Evolutionary conservation across 2,888 invertebrate genomes (phyloP).

Genomic region (Plebejus argus): DNA sequence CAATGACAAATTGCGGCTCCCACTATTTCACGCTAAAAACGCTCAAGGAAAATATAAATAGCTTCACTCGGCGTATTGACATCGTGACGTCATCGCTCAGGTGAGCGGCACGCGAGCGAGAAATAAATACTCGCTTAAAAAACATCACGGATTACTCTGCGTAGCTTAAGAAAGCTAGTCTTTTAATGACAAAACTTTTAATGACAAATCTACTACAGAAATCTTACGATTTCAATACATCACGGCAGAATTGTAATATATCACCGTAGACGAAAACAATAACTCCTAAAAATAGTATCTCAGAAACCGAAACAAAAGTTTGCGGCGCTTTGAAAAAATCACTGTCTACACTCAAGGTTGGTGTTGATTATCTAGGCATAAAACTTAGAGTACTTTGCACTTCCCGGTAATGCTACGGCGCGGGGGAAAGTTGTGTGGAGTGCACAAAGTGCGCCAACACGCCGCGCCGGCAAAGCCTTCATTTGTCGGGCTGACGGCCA

Average conservation of each 20-base stretch:
- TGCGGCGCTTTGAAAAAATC: constrained; percentile 42
- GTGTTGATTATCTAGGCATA: constrained; percentile 72
- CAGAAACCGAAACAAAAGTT: constrained; percentile 17
- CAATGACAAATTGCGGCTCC: constrained; percentile 68
- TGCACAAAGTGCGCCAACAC: constrained; percentile 77
- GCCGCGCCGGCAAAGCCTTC: constrained; percentile 75
- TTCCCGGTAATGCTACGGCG: constrained; percentile 76
- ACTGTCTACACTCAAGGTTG: constrained; percentile 50
- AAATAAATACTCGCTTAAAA: background rate
- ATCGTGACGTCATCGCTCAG: constrained; percentile 19
- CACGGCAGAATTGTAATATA: background rate
- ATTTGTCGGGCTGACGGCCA: constrained; percentile 79
- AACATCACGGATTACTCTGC: background rate
- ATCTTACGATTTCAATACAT: background rate
- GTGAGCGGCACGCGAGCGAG: constrained; percentile 6
- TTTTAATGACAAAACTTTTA: background rate
- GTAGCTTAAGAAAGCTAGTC: background rate
- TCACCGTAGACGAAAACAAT: constrained; percentile 2
- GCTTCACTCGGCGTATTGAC: constrained; percentile 21
- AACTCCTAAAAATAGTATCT: constrained; percentile 23
- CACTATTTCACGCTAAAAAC: constrained; percentile 51
- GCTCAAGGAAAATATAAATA: constrained; percentile 29
- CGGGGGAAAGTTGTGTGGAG: constrained; percentile 77
- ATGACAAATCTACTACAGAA: background rate
- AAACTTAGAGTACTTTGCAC: constrained; percentile 74